Base-by-base conservation (phyloP, 2,113 vertebrate genomes). In the Amazona guildingii region DNA sequence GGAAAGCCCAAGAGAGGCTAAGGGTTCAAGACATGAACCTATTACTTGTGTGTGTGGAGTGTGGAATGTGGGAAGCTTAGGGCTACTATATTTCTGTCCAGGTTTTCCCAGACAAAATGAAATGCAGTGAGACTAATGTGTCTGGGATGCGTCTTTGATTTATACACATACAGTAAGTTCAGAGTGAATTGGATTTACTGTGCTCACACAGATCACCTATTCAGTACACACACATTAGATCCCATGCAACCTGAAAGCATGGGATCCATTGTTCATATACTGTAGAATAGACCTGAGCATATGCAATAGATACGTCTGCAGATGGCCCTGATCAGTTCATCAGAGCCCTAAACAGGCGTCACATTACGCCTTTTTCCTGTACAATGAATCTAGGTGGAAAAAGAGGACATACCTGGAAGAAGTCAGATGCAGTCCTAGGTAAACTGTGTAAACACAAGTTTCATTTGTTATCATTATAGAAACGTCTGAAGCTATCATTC, bases 51-150 rank as follows among this genome's bases (percentile, higher is more conserved):
- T 86, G 66, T 68, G 74, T 88, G 72, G 63, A 90, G 83, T 61
- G n/a, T 96, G 95, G 94, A 95, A 97, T 95, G 96, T 90, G 86
- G 88, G 77, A 95, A 97, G 95, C 84, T 96, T 97, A 89, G 94
- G 81, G 83, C 96, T 97, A 95, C 95, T 89, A 95, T 94, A 96
- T 95, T 96, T 97, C 96, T 96, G 93, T 95, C 91, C 96, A 95
- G 83, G 84, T 79, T 96, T 95, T 95, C 94, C 95, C 95, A 95
- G 95, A 96, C 91, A 4, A 95, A 96, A 91, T 96, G 89, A 95
- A 96, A 96, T 92, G 89, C 95, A 89, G 94, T 96, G 94, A 96
- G 91, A 97, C 94, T 96, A 97, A 97, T 94, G 86, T 92, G 91
- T 96, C 95, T 96, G 95, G 94, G 96, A 97, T 94, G 93, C 44